Base-by-base conservation (phyloP, 1,140 invertebrate species). In the Megalonaias nervosa region DNA sequence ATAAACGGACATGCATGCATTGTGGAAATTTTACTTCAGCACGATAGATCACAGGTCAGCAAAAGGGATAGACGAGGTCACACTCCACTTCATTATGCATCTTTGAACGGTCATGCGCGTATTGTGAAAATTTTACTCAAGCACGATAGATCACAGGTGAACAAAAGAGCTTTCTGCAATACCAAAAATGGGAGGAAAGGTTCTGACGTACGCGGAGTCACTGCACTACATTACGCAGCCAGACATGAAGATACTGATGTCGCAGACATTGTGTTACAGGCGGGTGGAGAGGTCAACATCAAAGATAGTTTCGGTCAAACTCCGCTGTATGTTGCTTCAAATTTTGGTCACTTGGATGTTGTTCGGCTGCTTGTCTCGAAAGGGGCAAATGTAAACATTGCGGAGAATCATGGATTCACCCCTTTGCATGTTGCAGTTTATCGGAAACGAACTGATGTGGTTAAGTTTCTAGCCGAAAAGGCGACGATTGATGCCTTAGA, bases 1-100 rank as follows among this genome's bases (percentile, higher is more conserved):
- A n/a, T n/a, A n/a, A n/a, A n/a, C n/a, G n/a, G n/a, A n/a, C n/a
- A n/a, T n/a, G n/a, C n/a, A n/a, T n/a, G n/a, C n/a, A n/a, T n/a
- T n/a, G n/a, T n/a, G n/a, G n/a, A n/a, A n/a, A n/a, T n/a, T n/a
- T n/a, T n/a, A n/a, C n/a, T n/a, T n/a, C n/a, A n/a, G n/a, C n/a
- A n/a, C n/a, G n/a, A n/a, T n/a, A n/a, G n/a, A n/a, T n/a, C n/a
- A n/a, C n/a, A n/a, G n/a, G n/a, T n/a, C n/a, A n/a, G n/a, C n/a
- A 38, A 71, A 23, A 77, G 67, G 67, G 75, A 77, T 31, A 23
- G 71, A 26, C 55, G 69, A 17, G 75, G 75, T 60, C 75, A 77
- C 31, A 71, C 58, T 60, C 75, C 75, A 38, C 66, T 77, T 48
- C 68, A 71, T 56, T 62, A 59, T 58, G 75, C 75, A 13, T 68